A percentile compares a stretch with the other conserved stretches of the same genome.
Conservation (phyloP, 2,113 vertebrate genomes). For the Mirza zaza region DNA sequence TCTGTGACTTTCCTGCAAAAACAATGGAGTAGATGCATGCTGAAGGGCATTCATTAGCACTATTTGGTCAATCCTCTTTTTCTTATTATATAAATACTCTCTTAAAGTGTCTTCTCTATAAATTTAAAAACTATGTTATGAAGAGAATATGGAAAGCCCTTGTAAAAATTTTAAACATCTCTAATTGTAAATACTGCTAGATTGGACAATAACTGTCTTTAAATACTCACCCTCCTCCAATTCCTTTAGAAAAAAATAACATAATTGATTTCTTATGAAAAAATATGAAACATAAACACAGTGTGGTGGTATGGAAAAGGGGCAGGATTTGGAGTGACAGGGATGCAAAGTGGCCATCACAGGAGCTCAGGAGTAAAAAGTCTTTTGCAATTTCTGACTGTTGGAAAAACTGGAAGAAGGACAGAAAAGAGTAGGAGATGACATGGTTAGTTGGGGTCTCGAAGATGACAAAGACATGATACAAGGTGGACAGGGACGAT, state of each 20-base stretch:
- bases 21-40: not conserved
- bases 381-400: slow-evolving; percentile 98
- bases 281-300: not conserved
- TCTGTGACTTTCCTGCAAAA: not conserved
- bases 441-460: slow-evolving; percentile 97
- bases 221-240: not conserved
- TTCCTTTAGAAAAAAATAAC: not conserved
- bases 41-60: not conserved
- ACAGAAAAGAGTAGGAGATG: slow-evolving; percentile 96
- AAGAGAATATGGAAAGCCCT: not conserved
- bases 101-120: not conserved
- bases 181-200: not conserved
- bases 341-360: too few species aligned
- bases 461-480: slow-evolving; percentile 98
- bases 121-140: not conserved
- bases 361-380: slow-evolving; percentile 90
- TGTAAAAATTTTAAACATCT: not conserved
- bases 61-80: not conserved
- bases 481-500: slow-evolving; percentile 96
- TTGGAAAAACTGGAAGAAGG: slow-evolving; percentile 98
- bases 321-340: too few species aligned
- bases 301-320: too few species aligned
- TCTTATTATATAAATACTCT: not conserved
- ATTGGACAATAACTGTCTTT: not conserved
- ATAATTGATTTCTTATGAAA: slow-evolving; percentile 37